Conservation (phyloP, 2,113 vertebrate species). For the Gnathochromis pfefferi region DNA sequence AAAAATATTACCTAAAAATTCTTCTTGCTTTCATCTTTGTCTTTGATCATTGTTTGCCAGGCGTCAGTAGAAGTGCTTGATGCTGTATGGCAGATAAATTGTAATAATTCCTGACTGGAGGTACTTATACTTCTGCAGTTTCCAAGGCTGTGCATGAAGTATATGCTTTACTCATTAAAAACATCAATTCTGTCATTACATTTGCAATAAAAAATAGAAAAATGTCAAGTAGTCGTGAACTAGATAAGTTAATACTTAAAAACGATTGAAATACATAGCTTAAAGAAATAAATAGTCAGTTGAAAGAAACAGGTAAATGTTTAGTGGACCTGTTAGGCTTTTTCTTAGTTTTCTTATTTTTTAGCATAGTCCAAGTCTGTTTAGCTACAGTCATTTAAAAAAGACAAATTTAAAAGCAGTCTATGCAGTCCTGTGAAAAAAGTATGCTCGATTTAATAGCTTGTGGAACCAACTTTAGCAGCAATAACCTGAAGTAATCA, state of each 20-base stretch:
- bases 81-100: not conserved
- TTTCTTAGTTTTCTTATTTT: fast-evolving
- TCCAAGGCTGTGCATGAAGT: too few species aligned
- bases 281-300: not conserved
- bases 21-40: not conserved
- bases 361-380: not conserved
- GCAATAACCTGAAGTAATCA: not conserved
- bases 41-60: not conserved
- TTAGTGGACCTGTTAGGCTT: not conserved
- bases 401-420: not conserved
- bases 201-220: not conserved
- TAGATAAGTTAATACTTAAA: not conserved
- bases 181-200: not conserved
- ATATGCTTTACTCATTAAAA: not conserved
- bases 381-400: not conserved
- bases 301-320: not conserved
- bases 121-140: not conserved
- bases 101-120: fast-evolving
- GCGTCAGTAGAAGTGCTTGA: not conserved
- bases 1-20: not conserved
- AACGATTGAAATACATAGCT: not conserved
- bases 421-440: not conserved
- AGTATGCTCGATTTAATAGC: not conserved
- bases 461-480: not conserved
- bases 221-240: not conserved